Percentiles rank a stretch among this genome's conserved stretches.
phyloP scores from a whole-genome alignment of 2,797 vertebrate species.

The Molothrus ater region DNA sequence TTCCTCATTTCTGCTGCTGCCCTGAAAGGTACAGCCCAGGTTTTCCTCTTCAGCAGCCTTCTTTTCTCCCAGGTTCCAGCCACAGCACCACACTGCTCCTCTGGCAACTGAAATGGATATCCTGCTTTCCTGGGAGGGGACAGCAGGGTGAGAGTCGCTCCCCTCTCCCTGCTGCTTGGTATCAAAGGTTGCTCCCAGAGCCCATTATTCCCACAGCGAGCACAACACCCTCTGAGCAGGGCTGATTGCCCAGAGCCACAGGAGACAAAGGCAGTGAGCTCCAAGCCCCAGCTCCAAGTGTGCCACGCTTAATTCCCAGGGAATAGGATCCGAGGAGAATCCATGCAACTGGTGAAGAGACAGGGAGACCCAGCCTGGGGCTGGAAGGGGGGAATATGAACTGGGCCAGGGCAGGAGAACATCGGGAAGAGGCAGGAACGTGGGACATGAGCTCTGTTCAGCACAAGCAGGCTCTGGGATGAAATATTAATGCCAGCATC shows the following conservation, averaged over 20 bases:
- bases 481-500: constrained; percentile 73
- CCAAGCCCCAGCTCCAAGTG: neutral
- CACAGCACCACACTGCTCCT: neutral
- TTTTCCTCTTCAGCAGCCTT: neutral
- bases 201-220: neutral
- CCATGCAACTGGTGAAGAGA: neutral
- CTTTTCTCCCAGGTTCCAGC: neutral
- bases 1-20: neutral
- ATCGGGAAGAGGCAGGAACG: rapidly evolving
- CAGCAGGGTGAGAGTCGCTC: neutral
- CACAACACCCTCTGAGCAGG: neutral
- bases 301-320: neutral
- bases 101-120: neutral
- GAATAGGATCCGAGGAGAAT: neutral
- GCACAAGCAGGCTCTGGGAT: constrained; percentile 17
- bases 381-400: neutral
- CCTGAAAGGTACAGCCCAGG: neutral
- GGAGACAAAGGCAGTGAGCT: neutral
- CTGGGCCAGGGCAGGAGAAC: neutral
- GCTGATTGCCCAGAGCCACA: neutral
- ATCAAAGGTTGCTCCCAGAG: neutral
- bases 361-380: neutral
- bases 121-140: neutral
- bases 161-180: neutral
- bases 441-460: neutral